Conservation (phyloP, 1,140 invertebrate species). For the Pemphigus obesinymphae region DNA sequence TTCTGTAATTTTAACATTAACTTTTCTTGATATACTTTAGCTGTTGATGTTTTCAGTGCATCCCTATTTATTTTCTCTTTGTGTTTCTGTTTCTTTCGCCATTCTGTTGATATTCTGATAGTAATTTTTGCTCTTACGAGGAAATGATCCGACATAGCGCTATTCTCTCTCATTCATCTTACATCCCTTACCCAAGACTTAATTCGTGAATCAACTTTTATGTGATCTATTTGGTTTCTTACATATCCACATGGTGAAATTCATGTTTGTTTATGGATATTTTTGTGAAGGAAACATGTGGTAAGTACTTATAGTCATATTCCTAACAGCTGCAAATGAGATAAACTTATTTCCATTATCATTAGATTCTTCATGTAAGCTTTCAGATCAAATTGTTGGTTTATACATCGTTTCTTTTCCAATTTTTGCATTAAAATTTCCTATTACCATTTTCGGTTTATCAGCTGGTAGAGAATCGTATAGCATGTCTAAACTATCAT, state of each 20-base stretch:
- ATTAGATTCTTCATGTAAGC: neutral
- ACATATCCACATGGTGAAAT: slow-evolving; percentile 42
- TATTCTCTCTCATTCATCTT: neutral
- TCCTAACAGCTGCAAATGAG: neutral
- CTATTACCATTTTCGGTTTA: neutral
- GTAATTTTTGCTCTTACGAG: neutral
- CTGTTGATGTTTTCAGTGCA: neutral
- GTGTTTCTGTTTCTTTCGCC: neutral
- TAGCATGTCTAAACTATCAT: neutral
- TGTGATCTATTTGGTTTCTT: slow-evolving; percentile 39
- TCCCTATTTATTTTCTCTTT: neutral
- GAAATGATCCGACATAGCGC: too few species aligned
- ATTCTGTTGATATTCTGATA: neutral
- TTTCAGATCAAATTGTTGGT: neutral
- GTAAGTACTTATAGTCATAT: neutral
- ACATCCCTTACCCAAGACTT: neutral
- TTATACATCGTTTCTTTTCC: neutral
- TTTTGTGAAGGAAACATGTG: neutral
- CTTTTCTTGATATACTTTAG: neutral
- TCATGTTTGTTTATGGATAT: too few species aligned
- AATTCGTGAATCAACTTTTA: neutral
- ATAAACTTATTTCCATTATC: neutral
- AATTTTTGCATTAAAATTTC: neutral
- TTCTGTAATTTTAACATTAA: too few species aligned
- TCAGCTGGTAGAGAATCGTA: neutral